Evolutionary conservation across 2,113 vertebrate species (phyloP), one percentile per base, ranked within the genome.

Genomic region (Phylloscopus trochilus): DNA sequence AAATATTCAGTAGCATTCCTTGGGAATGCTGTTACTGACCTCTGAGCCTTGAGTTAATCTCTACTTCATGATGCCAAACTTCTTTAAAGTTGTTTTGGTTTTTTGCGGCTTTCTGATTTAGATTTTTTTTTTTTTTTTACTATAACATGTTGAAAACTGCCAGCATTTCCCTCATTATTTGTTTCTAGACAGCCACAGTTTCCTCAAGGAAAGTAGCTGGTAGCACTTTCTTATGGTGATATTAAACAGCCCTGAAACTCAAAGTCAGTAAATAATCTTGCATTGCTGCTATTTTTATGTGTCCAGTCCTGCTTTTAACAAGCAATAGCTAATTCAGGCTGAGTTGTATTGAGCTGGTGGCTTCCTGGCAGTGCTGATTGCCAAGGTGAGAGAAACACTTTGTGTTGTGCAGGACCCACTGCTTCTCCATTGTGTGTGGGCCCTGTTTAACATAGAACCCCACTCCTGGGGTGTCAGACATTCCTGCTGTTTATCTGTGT

Each of bases 91-190:
- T 37, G 16, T 53, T 77, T 60, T 69, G 22, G 26, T 11, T 35
- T 66, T 56, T 4, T 0, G 0, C 16, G 21, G 10, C 5, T 52
- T 68, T 51, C 14, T 58, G 52, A 21, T 14, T 2, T n/a, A n/a
- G n/a, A n/a, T n/a, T n/a, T n/a, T n/a, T n/a, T n/a, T n/a, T n/a
- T n/a, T n/a, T 7, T 24, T 77, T 39, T 84, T 23, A 3, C 4
- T 55, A 26, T 28, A 37, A 56, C 73, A 39, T n/a, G 1, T 63
- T 53, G 53, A 46, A 78, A 78, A 55, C 17, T 53, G 51, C 8
- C 27, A 35, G 2, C 13, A 14, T 62, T 79, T 74, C 15, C 9
- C 8, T 67, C 35, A 20, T 89, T 80, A 70, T 43, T 87, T 89
- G 11, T 85, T 41, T 55, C 35, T 62, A 67, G 66, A 39, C 22